These are phyloP conservation scores for Pogonocichla stellata DNA, from an alignment of 2,113 vertebrate species.

Conservation along the genomic window DNA sequence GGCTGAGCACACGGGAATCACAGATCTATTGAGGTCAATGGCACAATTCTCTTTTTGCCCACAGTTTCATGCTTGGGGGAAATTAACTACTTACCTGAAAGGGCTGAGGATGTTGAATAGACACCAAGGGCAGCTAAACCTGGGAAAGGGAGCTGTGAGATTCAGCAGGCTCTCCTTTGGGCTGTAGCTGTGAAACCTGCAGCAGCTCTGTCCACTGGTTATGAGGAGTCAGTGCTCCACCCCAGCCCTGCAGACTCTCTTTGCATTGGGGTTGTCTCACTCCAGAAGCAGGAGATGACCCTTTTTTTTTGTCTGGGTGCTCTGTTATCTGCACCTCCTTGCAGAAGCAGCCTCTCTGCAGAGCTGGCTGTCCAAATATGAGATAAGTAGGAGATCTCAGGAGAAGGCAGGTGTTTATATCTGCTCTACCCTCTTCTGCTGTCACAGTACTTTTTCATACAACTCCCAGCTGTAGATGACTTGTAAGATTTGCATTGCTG, in stretches of 20 bases:
- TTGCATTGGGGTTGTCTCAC: accelerated
- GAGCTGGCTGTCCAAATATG: background rate
- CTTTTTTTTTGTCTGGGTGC: background rate
- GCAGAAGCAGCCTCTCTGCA: background rate
- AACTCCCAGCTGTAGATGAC: background rate
- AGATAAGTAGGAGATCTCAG: background rate
- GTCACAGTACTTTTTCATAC: background rate
- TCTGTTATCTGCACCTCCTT: background rate
- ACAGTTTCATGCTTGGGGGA: background rate
- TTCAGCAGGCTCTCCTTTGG: background rate
- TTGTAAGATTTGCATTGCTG: background rate
- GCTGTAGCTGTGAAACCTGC: background rate
- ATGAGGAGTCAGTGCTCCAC: background rate
- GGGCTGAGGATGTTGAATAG: background rate
- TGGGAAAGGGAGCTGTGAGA: background rate
- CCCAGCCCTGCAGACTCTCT: background rate
- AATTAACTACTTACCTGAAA: background rate
- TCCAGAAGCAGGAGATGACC: background rate
- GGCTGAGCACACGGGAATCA: background rate
- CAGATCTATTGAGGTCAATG: background rate
- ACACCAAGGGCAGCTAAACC: background rate
- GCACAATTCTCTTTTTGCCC: background rate
- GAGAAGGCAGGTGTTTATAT: background rate
- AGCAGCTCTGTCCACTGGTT: background rate
- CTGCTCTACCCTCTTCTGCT: background rate